phyloP scores from a whole-genome alignment of 2,888 invertebrate species.

The Sinhomidia bicolor region DNA sequence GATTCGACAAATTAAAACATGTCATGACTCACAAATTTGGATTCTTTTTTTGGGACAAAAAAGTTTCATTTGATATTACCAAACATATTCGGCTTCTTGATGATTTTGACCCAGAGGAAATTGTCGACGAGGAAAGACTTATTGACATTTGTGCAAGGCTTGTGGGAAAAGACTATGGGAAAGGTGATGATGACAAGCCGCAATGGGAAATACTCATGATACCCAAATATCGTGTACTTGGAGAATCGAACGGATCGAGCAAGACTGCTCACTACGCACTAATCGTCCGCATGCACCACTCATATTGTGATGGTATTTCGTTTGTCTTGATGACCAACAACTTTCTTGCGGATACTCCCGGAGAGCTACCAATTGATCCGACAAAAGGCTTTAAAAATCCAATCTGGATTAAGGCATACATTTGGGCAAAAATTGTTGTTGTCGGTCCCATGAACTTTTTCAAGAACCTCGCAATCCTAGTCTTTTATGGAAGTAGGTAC shows the following conservation, averaged over 20 bases:
- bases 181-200: constrained; percentile 63
- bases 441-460: constrained; percentile 76
- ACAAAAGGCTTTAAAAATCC: constrained; percentile 74
- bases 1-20: constrained; percentile 68
- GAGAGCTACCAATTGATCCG: constrained; percentile 75
- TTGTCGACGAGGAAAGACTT: constrained; percentile 69
- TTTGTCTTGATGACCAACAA: constrained; percentile 75
- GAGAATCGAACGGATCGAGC: not conserved
- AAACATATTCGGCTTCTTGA: constrained; percentile 72
- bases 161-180: constrained; percentile 26
- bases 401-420: constrained; percentile 63
- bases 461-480: constrained; percentile 65
- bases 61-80: constrained; percentile 65
- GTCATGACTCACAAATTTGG: constrained; percentile 71
- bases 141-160: constrained; percentile 66
- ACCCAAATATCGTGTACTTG: constrained; percentile 68
- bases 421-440: constrained; percentile 74
- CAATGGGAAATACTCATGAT: constrained; percentile 77
- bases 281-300: constrained; percentile 75
- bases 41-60: constrained; percentile 77
- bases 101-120: constrained; percentile 60
- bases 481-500: constrained; percentile 63
- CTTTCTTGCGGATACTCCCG: constrained; percentile 73
- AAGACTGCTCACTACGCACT: constrained; percentile 70
- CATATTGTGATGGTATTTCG: constrained; percentile 76